Base-by-base conservation (phyloP, 2,113 vertebrate species). In the Rynchops niger region DNA sequence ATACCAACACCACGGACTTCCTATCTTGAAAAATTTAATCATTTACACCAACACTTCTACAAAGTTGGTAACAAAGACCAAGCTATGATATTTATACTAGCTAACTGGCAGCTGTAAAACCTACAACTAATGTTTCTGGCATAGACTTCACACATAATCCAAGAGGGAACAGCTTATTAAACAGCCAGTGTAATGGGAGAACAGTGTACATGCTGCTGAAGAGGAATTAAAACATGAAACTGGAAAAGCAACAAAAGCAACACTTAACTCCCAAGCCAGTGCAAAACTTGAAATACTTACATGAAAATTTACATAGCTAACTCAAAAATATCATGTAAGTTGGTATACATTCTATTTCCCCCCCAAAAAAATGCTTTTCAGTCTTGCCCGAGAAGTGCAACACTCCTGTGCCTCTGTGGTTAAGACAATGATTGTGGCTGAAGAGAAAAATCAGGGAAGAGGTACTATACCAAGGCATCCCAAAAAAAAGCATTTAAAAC, bases 121-220 rank as follows among this genome's bases (percentile, higher is more conserved):
- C 77, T 59, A 55, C 34, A 58, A 56, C 70, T 58, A 36, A 65
- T 10, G 15, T 30, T 87, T 82, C 85, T 70, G n/a, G 61, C 50
- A 70, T 7, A 74, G 70, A 86, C 55, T 62, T 38, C 66, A 66
- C 27, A 4, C 52, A 18, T 49, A 73, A 38, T 76, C 91, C 91
- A 96, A 40, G 70, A 93, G 66, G 80, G 61, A 92, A 73, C 71
- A 90, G 74, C 98, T 98, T 98, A 97, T 94, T 97, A 74, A 93
- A 90, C 91, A 96, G 92, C 59, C 94, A 91, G 67, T 89, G 56
- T 79, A 86, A 78, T 32, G 74, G 62, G 85, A 93, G 58, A 92
- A 88, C 49, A 71, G 72, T 34, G 38, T 85, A 76, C 18, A 30
- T 38, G n/a, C 86, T 87, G 82, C 93, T 93, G 55, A 84, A 66